phyloP scores from a whole-genome alignment of 2,113 vertebrate genomes.

The Lagopus muta region DNA sequence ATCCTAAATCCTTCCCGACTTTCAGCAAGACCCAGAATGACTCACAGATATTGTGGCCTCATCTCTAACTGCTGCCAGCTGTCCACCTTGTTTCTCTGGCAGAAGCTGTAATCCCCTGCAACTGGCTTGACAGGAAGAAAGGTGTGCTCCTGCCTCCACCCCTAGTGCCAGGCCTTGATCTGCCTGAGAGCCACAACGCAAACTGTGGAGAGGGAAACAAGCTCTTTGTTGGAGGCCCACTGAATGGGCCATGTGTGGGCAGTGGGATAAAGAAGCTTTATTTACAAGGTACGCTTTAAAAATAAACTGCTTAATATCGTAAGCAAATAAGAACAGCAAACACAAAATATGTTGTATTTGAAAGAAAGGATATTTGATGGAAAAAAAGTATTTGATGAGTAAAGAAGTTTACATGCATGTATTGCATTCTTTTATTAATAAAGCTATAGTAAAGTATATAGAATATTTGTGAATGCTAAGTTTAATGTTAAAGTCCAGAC shows the following conservation, averaged over 20 bases:
- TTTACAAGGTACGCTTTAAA: background rate
- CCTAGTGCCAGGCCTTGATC: background rate
- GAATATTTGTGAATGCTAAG: background rate
- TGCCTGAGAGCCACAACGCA: background rate
- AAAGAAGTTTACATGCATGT: background rate
- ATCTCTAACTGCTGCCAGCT: conserved; percentile 5
- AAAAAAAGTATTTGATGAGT: background rate
- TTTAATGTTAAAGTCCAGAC: background rate
- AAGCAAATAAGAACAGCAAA: background rate
- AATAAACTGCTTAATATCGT: background rate
- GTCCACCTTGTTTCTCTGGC: background rate
- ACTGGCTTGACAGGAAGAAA: fast-evolving
- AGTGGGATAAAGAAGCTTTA: background rate
- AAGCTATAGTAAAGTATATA: background rate
- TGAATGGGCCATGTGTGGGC: background rate
- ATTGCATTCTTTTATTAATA: background rate
- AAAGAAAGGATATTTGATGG: background rate
- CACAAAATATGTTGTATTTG: background rate
- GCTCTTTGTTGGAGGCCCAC: background rate
- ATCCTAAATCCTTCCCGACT: conserved; percentile 7
- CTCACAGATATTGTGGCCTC: background rate
- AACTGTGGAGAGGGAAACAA: background rate
- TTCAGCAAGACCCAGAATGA: background rate
- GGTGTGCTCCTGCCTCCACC: background rate
- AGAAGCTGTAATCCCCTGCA: background rate